Evolutionary conservation across 2,797 vertebrate species (phyloP).

Genomic region (Discoglossus pictus): DNA sequence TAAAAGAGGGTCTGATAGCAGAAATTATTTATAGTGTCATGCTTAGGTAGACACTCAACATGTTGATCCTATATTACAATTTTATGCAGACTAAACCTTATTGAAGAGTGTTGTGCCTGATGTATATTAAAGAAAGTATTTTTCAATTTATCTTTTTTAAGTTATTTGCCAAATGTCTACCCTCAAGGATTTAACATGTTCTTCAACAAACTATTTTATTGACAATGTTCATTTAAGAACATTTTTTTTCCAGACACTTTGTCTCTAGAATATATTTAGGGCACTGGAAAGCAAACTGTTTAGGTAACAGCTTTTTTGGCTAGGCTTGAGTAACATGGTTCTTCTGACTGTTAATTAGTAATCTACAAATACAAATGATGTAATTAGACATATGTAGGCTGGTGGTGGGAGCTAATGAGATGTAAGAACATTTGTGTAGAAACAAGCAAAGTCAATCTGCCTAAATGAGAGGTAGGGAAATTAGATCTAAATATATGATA

Average conservation of each 20-base stretch:
- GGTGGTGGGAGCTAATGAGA: slow-evolving; percentile 50
- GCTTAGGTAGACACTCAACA: slow-evolving; percentile 57
- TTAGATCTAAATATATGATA: slow-evolving; percentile 62
- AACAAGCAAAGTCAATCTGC: slow-evolving; percentile 60
- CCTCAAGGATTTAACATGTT: slow-evolving; percentile 69
- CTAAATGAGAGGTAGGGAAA: slow-evolving; percentile 55
- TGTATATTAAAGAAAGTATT: slow-evolving; percentile 83
- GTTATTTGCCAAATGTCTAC: slow-evolving; percentile 78
- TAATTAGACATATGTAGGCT: slow-evolving; percentile 55
- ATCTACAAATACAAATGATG: slow-evolving; percentile 59
- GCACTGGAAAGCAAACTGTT: slow-evolving; percentile 64
- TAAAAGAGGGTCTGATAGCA: slow-evolving; percentile 54
- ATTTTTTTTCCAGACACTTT: slow-evolving; percentile 52
- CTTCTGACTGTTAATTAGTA: slow-evolving; percentile 63
- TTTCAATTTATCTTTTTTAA: slow-evolving; percentile 75
- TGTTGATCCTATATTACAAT: slow-evolving; percentile 57
- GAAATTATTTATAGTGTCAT: slow-evolving; percentile 53
- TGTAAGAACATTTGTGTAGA: slow-evolving; percentile 54
- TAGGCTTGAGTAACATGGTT: slow-evolving; percentile 62
- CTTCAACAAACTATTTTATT: slow-evolving; percentile 62
- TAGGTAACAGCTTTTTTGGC: slow-evolving; percentile 62
- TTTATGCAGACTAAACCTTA: slow-evolving; percentile 72
- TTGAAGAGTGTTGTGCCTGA: slow-evolving; percentile 74
- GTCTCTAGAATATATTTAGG: slow-evolving; percentile 59
- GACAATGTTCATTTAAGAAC: slow-evolving; percentile 61